Base-by-base conservation (phyloP, 2,888 invertebrate species). In the Ctena decussata region DNA sequence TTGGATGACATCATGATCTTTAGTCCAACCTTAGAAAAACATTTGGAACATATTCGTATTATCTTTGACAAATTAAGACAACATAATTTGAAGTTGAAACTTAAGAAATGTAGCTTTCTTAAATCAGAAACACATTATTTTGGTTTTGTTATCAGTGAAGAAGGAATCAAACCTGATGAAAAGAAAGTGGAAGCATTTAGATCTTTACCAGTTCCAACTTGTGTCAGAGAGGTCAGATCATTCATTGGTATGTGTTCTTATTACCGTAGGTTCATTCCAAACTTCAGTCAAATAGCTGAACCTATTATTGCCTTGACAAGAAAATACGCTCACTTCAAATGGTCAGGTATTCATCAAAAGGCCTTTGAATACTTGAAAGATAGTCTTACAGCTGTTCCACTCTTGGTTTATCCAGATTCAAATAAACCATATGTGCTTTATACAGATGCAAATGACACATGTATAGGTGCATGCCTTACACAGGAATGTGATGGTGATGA, bases 1-100 rank as follows among this genome's bases (percentile, higher is more conserved):
- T 41, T 89, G 6, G 89, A 90, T 57, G 86, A 90, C 35, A n/a
- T n/a, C n/a, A n/a, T n/a, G n/a, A n/a, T n/a, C n/a, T n/a, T 82
- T 30, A 77, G 72, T 49, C 21, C 60, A 30, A 80, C 80, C 11
- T 8, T 74, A 21, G 83, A 88, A 30, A 86, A 88, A 41, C 90
- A 86, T 65, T n/a, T 82, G n/a, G 27, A 75, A 37, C 82, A 82
- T 77, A 69, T 80, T 11, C 41, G 80, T 73, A 12, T 69, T 24
- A 82, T 85, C 0, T 87, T 89, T 74, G 73, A 80, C 53, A 60
- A 78, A 30, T 49, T 87, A 71, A 72, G 75, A 44, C 12, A 83
- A 73, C 73, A 80, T 57, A 41, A 60, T 0, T 69, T 85, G n/a
- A 80, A 74, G 18, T 69, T 82, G 27, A 89, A 86, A 75, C 46